Conservation (phyloP, 2,888 invertebrate genomes). For the Petrolisthes manimaculis region DNA sequence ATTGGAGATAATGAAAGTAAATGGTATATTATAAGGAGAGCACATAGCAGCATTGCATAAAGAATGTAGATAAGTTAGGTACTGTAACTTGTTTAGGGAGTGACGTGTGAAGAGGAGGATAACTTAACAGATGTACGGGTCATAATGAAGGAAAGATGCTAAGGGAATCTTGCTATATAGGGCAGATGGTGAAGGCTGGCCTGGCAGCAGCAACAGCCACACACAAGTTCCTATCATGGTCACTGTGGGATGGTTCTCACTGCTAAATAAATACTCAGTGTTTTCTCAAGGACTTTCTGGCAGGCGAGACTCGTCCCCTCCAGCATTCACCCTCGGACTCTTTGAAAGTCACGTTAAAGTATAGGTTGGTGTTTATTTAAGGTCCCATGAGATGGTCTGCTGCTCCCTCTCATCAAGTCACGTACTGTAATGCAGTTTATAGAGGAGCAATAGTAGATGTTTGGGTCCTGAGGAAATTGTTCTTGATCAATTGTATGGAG, state of each 20-base stretch:
- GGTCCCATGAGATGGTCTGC: too few species aligned
- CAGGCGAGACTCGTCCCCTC: slow-evolving; percentile 48
- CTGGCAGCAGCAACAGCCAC: slow-evolving; percentile 52
- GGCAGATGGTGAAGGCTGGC: slow-evolving; percentile 43
- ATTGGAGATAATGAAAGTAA: background rate
- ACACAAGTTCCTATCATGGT: slow-evolving; percentile 58
- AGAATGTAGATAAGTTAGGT: background rate
- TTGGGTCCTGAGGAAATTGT: too few species aligned
- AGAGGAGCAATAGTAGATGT: too few species aligned
- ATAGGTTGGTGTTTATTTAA: too few species aligned
- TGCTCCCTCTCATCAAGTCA: too few species aligned
- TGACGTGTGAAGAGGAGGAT: slow-evolving; percentile 18
- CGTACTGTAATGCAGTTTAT: too few species aligned
- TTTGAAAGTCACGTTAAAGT: too few species aligned
- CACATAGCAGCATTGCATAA: background rate
- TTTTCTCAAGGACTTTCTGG: slow-evolving; percentile 59
- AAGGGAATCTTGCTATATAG: slow-evolving; percentile 37
- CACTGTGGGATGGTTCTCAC: slow-evolving; percentile 52
- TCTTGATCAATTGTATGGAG: slow-evolving; percentile 29
- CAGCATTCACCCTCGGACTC: slow-evolving; percentile 40
- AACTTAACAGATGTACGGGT: slow-evolving; percentile 47
- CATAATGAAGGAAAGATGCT: slow-evolving; percentile 34
- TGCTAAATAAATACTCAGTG: slow-evolving; percentile 46
- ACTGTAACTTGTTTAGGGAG: slow-evolving; percentile 28
- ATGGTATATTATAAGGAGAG: background rate